Evolutionary conservation across 1,140 invertebrate genomes (phyloP).

Genomic region (Rhopalosiphum padi): DNA sequence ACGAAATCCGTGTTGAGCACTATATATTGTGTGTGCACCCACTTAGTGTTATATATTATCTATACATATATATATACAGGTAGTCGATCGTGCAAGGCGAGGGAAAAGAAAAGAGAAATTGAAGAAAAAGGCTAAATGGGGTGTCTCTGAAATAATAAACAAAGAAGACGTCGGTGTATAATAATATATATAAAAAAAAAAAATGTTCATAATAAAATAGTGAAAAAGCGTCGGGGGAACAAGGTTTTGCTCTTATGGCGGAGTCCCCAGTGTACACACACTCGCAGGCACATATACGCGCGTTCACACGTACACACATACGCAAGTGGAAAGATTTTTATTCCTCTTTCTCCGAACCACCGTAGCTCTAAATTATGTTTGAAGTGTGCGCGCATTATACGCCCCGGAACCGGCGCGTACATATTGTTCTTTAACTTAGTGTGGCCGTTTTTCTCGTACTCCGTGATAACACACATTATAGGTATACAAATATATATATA

Average conservation of each 20-base stretch:
- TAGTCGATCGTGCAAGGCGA: background rate
- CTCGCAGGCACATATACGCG: too few species aligned
- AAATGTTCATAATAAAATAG: constrained; percentile 18
- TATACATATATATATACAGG: background rate
- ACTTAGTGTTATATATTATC: background rate
- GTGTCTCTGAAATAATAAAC: constrained; percentile 39
- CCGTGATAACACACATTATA: background rate
- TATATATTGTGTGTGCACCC: background rate
- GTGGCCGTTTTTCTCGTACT: background rate
- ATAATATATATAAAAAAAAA: background rate
- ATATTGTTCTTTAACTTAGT: constrained; percentile 23
- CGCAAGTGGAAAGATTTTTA: background rate
- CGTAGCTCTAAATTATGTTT: background rate
- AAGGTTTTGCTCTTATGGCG: constrained; percentile 51
- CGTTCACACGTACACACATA: background rate
- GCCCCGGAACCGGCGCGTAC: background rate
- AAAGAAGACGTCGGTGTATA: background rate
- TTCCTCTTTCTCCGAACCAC: background rate
- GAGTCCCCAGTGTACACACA: background rate
- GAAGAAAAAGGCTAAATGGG: background rate
- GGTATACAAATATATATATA: background rate
- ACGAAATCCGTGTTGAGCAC: background rate
- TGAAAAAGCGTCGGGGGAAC: constrained; percentile 1
- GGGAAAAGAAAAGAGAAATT: background rate
- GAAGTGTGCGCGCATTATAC: background rate